Base-by-base conservation (phyloP, 2,888 invertebrate genomes). In the Blastobasis lacticolella region DNA sequence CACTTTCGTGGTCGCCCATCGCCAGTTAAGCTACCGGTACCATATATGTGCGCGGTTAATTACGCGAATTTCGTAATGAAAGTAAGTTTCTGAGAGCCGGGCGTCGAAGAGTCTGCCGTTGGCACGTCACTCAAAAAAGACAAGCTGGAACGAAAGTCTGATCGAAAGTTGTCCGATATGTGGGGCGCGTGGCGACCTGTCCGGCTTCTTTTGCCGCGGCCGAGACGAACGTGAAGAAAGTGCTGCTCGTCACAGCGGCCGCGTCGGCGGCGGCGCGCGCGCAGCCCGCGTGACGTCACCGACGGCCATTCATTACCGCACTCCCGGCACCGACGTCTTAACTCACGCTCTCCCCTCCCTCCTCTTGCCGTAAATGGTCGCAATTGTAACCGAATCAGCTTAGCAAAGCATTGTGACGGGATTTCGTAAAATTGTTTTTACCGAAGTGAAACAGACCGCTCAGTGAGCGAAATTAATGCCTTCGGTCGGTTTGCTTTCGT, bases 91-190 rank as follows among this genome's bases (percentile, higher is more conserved):
- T 64, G 67, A 73, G 68, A 71, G 71, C 64, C 56, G 49, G 78
- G 76, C 75, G 80, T 71, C 80, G 60, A 57, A 55, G 61, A 59
- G 81, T 84, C 83, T 83, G 79, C 73, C 66, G 63, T 64, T 70
- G 67, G 68, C 67, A 68, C 68, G 71, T 72, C 70, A 72, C 61
- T 64, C 61, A 69, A 78, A 82, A 80, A 82, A 79, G 74, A 75
- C 71, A 66, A 76, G 70, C 75, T 75, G 70, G 75, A 81, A 80
- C 79, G 86, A 86, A 87, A 86, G 86, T 87, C 74, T 70, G 75
- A 86, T 85, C 82, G 88, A 88, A 88, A 88, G 88, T 88, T 86
- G 85, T 68, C 68, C 68, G 75, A 81, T 84, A 87, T 87, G 86
- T 88, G 83, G 84, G 83, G 63, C 85, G 79, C 71, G 67, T 66